phyloP scores from a whole-genome alignment of 2,113 vertebrate species.

The Theristicus caerulescens region DNA sequence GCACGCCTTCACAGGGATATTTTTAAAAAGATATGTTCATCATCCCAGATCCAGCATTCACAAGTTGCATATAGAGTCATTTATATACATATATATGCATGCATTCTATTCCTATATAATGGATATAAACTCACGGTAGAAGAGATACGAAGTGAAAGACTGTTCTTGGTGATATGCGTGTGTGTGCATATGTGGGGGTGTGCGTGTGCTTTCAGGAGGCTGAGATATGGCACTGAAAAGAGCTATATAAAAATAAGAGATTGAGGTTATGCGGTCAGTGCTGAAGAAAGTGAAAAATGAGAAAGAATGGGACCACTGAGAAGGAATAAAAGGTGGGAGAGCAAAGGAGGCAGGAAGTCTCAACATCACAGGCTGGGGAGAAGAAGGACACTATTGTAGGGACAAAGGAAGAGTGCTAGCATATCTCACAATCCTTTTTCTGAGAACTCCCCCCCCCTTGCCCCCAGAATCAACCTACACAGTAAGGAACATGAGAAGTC shows the following conservation, averaged over 20 bases:
- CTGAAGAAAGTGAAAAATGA: background rate
- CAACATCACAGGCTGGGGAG: background rate
- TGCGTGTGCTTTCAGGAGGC: background rate
- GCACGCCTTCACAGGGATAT: background rate
- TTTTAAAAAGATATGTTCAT: background rate
- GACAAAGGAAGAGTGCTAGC: background rate
- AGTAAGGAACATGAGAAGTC: background rate
- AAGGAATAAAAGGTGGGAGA: background rate
- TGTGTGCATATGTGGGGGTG: fast-evolving
- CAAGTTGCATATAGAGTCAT: background rate
- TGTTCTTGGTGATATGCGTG: fast-evolving
- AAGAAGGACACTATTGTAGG: background rate
- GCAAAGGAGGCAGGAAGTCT: background rate
- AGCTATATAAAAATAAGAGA: background rate
- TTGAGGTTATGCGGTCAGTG: background rate
- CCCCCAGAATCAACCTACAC: background rate
- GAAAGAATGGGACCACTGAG: background rate
- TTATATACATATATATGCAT: background rate
- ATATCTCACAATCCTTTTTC: background rate
- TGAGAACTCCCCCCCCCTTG: background rate
- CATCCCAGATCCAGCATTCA: background rate
- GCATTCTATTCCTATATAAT: background rate
- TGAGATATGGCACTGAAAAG: background rate
- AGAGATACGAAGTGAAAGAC: background rate
- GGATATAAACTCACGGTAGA: fast-evolving